These are phyloP conservation scores for Rhinatrema bivittatum DNA, from an alignment of 2,797 vertebrate genomes.

Conservation along the genomic window DNA sequence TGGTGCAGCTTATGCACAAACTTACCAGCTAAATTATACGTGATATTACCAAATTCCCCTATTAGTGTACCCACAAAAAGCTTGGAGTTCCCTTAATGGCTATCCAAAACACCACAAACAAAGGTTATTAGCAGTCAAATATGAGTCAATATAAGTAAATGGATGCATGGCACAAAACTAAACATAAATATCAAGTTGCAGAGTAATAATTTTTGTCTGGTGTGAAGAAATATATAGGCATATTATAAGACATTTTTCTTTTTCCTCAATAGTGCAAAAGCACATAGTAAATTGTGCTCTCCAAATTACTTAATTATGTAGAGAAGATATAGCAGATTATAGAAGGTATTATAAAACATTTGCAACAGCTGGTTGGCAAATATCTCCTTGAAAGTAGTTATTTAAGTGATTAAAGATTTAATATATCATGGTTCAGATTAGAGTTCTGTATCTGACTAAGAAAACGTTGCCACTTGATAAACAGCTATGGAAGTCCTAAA, in stretches of 20 bases:
- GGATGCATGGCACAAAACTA: background rate
- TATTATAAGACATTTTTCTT: background rate
- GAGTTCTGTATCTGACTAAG: background rate
- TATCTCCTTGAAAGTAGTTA: background rate
- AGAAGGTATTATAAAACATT: background rate
- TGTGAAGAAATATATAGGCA: background rate
- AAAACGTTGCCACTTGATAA: background rate
- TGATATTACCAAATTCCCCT: too few relatives aligned
- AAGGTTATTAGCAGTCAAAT: too few relatives aligned
- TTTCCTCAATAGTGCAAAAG: background rate
- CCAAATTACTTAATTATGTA: background rate
- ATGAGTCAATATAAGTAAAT: background rate
- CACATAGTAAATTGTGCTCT: background rate
- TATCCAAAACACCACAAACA: too few relatives aligned
- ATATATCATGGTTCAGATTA: background rate
- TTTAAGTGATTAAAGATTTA: background rate
- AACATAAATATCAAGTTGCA: fast-evolving
- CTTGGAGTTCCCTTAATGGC: too few relatives aligned
- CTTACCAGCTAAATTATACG: too few relatives aligned
- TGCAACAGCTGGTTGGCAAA: background rate
- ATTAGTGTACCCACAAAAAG: too few relatives aligned
- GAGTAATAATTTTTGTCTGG: background rate
- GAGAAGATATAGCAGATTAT: background rate
- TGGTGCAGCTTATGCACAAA: too few relatives aligned
- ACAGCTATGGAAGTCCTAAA: background rate